These are phyloP conservation scores for Sinella curviseta DNA, from an alignment of 1,140 invertebrate species.

Conservation along the genomic window DNA sequence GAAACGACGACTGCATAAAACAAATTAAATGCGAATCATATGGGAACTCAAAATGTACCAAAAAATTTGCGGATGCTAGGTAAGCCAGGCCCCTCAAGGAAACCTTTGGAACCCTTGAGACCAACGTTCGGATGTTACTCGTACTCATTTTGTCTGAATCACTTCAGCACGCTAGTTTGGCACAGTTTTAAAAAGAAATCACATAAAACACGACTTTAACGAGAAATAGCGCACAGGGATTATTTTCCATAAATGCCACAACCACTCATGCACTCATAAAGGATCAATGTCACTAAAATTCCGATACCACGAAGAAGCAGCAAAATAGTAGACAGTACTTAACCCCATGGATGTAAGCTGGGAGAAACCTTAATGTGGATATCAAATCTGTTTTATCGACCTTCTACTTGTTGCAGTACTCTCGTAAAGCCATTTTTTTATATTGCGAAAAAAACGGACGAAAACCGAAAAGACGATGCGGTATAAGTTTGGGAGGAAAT, in stretches of 20 bases:
- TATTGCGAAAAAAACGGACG: too few species aligned
- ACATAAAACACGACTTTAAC: too few species aligned
- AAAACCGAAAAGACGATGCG: too few species aligned
- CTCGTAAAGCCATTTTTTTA: too few species aligned
- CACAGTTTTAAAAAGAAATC: too few species aligned
- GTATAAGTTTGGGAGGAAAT: too few species aligned
- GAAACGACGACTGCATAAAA: too few species aligned
- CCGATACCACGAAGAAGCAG: background rate
- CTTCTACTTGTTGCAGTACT: too few species aligned
- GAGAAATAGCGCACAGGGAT: too few species aligned
- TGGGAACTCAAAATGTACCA: background rate
- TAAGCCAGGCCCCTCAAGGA: slow-evolving; percentile 20
- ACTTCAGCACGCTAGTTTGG: background rate
- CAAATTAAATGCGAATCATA: background rate
- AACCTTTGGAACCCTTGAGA: background rate
- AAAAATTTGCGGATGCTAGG: slow-evolving; percentile 27
- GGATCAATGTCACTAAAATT: background rate
- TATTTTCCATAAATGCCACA: background rate
- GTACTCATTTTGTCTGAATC: slow-evolving; percentile 6
- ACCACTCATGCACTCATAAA: background rate
- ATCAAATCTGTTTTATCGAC: too few species aligned
- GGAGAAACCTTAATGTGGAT: too few species aligned
- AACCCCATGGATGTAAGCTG: background rate
- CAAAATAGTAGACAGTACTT: background rate
- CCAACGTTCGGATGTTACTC: background rate